Percentiles rank a stretch among this genome's conserved stretches.
Evolutionary conservation across 2,888 invertebrate genomes (phyloP).

Genomic region (Andricus curvator): DNA sequence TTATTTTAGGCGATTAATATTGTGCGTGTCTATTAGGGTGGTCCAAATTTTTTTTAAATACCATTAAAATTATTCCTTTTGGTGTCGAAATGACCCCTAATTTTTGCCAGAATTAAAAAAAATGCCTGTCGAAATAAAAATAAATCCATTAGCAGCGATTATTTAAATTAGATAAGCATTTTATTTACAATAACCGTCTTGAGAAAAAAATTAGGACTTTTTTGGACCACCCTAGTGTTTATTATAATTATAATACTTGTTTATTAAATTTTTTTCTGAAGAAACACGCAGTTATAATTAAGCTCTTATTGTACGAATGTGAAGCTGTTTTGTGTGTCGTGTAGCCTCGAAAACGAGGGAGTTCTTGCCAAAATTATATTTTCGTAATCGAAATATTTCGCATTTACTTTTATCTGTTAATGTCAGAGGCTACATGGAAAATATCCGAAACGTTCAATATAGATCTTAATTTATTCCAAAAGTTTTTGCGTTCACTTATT

Average conservation of each 20-base stretch:
- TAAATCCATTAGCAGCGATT: too few relatives aligned
- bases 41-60: too few relatives aligned
- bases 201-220: too few relatives aligned
- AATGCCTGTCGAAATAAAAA: too few relatives aligned
- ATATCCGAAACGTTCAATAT: conserved; percentile 32
- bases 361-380: conserved; percentile 29
- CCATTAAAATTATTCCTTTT: too few relatives aligned
- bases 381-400: conserved; percentile 25
- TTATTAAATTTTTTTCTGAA: background rate
- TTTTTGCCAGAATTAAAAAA: too few relatives aligned
- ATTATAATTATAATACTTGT: background rate
- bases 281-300: background rate
- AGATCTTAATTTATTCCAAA: conserved; percentile 8
- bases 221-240: too few relatives aligned
- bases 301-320: conserved; percentile 23
- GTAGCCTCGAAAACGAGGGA: conserved; percentile 19
- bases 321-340: conserved; percentile 1
- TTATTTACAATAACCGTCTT: too few relatives aligned
- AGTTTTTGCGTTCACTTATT: background rate
- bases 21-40: conserved; percentile 9
- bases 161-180: too few relatives aligned
- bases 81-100: too few relatives aligned
- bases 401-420: conserved; percentile 29
- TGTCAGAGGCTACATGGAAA: conserved; percentile 24
- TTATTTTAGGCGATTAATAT: conserved; percentile 31